Conservation (phyloP, 1,140 invertebrate species). For the Gryon sp. region DNA sequence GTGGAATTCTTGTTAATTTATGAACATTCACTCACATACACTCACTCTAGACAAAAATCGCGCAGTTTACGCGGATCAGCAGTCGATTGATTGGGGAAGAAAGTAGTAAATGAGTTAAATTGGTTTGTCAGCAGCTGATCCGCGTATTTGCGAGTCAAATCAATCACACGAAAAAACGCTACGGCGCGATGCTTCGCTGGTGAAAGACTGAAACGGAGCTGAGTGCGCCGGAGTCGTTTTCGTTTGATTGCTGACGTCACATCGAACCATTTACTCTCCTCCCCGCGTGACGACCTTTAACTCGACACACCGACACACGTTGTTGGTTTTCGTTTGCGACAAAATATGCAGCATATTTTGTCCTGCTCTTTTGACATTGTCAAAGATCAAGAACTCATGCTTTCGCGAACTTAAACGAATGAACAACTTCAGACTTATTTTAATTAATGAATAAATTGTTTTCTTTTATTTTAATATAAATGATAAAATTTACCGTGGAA, state of each 20-base stretch:
- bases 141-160: conserved; percentile 33
- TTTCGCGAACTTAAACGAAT: too few species aligned
- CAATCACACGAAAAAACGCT: too few species aligned
- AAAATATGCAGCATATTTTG: too few species aligned
- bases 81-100: not conserved
- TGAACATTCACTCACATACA: conserved; percentile 7
- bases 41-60: not conserved
- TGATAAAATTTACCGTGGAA: too few species aligned
- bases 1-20: too few species aligned
- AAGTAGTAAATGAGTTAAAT: conserved; percentile 31
- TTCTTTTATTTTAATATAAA: too few species aligned
- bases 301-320: conserved; percentile 7
- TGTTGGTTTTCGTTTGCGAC: not conserved
- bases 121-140: conserved; percentile 36
- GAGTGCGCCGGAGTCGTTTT: conserved; percentile 67
- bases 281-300: conserved; percentile 30
- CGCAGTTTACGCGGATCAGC: conserved; percentile 38
- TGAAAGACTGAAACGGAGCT: conserved; percentile 55
- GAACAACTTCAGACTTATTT: too few species aligned
- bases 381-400: too few species aligned
- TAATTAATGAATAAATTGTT: too few species aligned
- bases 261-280: conserved; percentile 32
- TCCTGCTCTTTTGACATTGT: too few species aligned
- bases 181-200: conserved; percentile 11
- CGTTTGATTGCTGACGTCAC: conserved; percentile 58